phyloP scores from a whole-genome alignment of 2,113 vertebrate species.

The Bombycilla garrulus region DNA sequence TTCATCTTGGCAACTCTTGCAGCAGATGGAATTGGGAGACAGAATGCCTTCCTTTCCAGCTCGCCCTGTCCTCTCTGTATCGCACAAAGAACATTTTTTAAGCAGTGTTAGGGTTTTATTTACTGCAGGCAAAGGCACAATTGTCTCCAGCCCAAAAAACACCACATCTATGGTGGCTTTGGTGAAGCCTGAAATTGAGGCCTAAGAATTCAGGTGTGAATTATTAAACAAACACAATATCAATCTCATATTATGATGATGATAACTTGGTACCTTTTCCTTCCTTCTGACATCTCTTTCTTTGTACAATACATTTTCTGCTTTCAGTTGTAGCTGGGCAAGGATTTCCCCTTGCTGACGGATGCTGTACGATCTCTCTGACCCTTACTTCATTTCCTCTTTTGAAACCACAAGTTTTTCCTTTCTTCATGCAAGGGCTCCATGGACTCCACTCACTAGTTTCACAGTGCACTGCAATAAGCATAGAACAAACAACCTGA shows the following conservation, averaged over 20 bases:
- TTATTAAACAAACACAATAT: conserved; percentile 37
- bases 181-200: background rate
- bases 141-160: background rate
- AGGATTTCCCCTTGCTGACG: conserved; percentile 82
- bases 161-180: background rate
- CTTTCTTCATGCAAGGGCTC: conserved; percentile 87
- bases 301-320: conserved; percentile 89
- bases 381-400: conserved; percentile 89
- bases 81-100: conserved; percentile 6
- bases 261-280: conserved; percentile 78
- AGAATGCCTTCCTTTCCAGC: background rate
- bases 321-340: conserved; percentile 86
- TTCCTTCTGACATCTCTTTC: conserved; percentile 85
- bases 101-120: conserved; percentile 24
- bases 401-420: conserved; percentile 92
- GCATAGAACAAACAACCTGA: conserved; percentile 32
- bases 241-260: conserved; percentile 13
- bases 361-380: conserved; percentile 84
- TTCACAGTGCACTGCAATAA: conserved; percentile 90
- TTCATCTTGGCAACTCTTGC: background rate
- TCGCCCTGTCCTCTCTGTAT: conserved; percentile 19
- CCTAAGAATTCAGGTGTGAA: background rate
- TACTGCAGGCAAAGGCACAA: background rate
- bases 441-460: conserved; percentile 90
- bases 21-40: background rate